Conservation (phyloP, 92 coral and sea anemone species). For the Phymanthus crucifer region DNA sequence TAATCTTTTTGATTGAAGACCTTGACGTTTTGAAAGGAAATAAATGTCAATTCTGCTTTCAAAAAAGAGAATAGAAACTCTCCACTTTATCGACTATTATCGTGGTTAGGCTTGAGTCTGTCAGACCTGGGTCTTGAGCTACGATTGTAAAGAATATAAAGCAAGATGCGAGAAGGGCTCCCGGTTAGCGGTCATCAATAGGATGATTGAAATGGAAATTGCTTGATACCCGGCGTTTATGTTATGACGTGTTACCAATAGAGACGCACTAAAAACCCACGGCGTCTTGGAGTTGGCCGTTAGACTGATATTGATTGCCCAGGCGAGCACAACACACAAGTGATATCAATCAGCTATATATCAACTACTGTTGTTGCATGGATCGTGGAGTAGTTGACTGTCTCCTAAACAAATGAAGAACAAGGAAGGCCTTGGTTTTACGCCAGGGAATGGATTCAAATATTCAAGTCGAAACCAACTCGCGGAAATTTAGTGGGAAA, state of each 20-base stretch:
- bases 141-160: not conserved
- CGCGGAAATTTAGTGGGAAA: too few species aligned
- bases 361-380: not conserved
- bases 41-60: not conserved
- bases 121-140: not conserved
- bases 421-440: too few species aligned
- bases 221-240: not conserved
- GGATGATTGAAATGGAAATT: not conserved
- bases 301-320: not conserved
- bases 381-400: too few species aligned
- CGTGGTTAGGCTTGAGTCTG: not conserved
- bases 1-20: not conserved
- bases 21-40: not conserved
- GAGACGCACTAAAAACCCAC: not conserved
- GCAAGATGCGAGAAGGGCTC: not conserved
- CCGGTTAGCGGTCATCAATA: not conserved
- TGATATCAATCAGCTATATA: conserved; percentile 5
- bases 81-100: not conserved
- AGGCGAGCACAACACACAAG: not conserved
- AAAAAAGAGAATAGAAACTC: not conserved
- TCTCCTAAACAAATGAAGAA: too few species aligned
- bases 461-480: not conserved
- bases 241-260: not conserved
- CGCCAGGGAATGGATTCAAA: too few species aligned
- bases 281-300: not conserved